Conservation (phyloP, 2,888 invertebrate species). For the Entomobrya proxima region DNA sequence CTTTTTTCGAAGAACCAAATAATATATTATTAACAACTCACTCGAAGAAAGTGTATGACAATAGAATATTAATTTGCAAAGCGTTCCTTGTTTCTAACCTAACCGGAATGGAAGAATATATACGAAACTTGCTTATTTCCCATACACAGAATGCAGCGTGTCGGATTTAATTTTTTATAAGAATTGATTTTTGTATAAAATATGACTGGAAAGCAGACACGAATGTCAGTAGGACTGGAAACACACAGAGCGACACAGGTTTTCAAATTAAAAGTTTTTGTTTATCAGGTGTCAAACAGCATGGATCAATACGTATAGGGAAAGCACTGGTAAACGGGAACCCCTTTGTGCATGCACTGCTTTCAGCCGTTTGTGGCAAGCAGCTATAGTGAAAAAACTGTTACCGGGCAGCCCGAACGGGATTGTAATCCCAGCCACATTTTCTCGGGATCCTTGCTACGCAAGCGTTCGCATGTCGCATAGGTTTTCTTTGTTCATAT, state of each 20-base stretch:
- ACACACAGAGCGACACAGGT: not conserved
- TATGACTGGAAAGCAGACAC: no score
- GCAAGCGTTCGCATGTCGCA: not conserved
- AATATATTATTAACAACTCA: no score
- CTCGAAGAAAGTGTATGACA: no score
- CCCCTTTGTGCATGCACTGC: not conserved
- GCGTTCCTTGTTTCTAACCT: no score
- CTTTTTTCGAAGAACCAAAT: no score
- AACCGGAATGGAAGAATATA: no score
- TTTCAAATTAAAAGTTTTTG: not conserved
- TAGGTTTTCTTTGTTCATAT: not conserved
- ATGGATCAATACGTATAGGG: not conserved
- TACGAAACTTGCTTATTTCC: no score
- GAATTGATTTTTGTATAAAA: no score
- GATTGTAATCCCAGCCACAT: not conserved
- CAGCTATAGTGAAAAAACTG: not conserved
- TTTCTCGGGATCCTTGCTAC: not conserved
- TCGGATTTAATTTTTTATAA: no score
- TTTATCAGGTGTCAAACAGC: not conserved
- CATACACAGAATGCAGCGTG: no score
- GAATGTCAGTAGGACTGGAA: not conserved
- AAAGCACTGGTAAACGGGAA: not conserved
- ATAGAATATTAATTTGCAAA: no score
- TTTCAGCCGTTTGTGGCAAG: not conserved
- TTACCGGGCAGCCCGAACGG: slow-evolving; percentile 36